phyloP scores from a whole-genome alignment of 1,140 invertebrate species.

The Cyphomyrmex costatus region DNA sequence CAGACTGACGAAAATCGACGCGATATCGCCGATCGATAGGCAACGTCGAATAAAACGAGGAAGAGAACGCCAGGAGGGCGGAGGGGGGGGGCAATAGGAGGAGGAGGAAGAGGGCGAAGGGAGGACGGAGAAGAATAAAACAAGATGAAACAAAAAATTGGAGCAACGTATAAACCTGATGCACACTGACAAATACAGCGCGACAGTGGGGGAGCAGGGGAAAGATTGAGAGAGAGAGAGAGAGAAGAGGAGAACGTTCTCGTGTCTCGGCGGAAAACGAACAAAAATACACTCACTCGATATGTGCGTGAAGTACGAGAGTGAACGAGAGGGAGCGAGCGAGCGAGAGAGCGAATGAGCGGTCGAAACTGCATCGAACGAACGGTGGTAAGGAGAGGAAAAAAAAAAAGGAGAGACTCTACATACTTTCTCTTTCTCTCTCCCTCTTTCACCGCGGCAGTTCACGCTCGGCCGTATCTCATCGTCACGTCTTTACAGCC shows the following conservation, averaged over 20 bases:
- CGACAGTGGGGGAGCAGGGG: neutral
- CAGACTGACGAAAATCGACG: conserved; percentile 32
- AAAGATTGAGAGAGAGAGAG: neutral
- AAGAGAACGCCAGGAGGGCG: neutral
- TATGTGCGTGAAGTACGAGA: no score
- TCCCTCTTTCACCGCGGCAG: conserved; percentile 9
- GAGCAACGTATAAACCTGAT: conserved; percentile 47
- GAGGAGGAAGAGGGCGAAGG: neutral
- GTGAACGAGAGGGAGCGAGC: no score
- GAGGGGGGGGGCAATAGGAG: no score
- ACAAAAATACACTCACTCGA: conserved; percentile 50
- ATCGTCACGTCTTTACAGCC: conserved; percentile 48
- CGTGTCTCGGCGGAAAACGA: conserved; percentile 50
- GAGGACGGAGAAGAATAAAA: neutral
- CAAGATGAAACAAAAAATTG: conserved; percentile 49
- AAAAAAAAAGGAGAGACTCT: conserved; percentile 31
- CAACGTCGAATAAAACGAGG: conserved; percentile 36
- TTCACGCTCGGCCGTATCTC: conserved; percentile 47
- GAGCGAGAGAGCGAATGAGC: no score
- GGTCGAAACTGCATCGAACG: conserved; percentile 26
- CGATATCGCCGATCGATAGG: conserved; percentile 42
- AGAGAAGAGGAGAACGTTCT: conserved; percentile 46
- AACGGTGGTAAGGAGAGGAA: conserved; percentile 42
- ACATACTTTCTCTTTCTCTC: conserved; percentile 34
- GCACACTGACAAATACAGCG: conserved; percentile 46